These are phyloP conservation scores for Bilobella aurantiaca DNA, from an alignment of 1,140 invertebrate genomes.

Conservation along the genomic window DNA sequence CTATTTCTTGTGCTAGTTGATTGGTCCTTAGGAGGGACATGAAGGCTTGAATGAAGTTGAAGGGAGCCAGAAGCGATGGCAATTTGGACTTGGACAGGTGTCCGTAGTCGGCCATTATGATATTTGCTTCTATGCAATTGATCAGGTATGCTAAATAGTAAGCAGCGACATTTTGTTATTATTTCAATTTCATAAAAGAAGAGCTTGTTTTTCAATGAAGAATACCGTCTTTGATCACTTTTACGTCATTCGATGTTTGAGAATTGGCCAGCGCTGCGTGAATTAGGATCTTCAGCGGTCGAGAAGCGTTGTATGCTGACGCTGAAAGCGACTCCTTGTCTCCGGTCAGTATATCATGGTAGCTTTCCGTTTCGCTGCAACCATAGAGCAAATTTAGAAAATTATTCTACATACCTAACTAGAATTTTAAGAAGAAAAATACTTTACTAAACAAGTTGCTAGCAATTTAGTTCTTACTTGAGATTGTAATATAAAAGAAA, in stretches of 20 bases:
- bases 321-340: background rate
- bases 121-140: background rate
- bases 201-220: background rate
- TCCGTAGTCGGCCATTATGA: slow-evolving; percentile 21
- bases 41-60: background rate
- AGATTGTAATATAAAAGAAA: background rate
- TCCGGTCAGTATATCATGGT: slow-evolving; percentile 9
- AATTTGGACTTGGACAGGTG: background rate
- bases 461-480: background rate
- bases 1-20: background rate
- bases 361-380: slow-evolving; percentile 8
- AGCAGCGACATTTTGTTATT: background rate
- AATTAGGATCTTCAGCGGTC: slow-evolving; percentile 16
- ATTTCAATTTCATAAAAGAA: background rate
- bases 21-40: background rate
- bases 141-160: slow-evolving; percentile 14
- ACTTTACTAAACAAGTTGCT: background rate
- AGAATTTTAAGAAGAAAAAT: background rate
- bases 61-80: background rate
- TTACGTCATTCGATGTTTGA: slow-evolving; percentile 9
- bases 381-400: background rate
- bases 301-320: slow-evolving; percentile 3
- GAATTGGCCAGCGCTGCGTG: slow-evolving; percentile 15
- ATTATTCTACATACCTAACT: background rate
- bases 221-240: slow-evolving; percentile 16